A percentile compares a stretch with the other conserved stretches of the same genome.
phyloP scores from a whole-genome alignment of 1,140 invertebrate species.

The Drosophila micromelanica region DNA sequence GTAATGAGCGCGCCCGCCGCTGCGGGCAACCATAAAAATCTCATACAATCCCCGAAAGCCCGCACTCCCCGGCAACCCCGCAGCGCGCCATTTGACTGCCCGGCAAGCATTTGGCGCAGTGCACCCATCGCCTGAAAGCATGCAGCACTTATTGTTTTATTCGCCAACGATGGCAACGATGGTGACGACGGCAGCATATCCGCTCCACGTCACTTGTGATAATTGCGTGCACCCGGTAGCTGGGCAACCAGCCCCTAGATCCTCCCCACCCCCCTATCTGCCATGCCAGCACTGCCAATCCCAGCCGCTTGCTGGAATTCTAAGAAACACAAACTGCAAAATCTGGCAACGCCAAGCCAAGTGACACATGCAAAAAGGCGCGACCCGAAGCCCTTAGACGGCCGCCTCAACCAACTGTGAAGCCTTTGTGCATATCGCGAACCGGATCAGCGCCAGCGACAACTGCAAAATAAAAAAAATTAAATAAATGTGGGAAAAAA shows the following conservation, averaged over 20 bases:
- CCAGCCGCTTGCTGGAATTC: constrained; percentile 34
- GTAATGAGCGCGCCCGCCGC: constrained; percentile 72
- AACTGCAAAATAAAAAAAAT: constrained; percentile 48
- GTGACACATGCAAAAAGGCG: constrained; percentile 56
- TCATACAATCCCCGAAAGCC: constrained; percentile 18
- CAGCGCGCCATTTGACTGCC: constrained; percentile 68
- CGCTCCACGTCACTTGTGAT: constrained; percentile 82
- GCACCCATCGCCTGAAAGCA: constrained; percentile 66
- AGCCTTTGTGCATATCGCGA: constrained; percentile 78
- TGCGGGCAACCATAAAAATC: constrained; percentile 81
- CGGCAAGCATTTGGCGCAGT: constrained; percentile 74
- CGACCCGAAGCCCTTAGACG: constrained; percentile 46
- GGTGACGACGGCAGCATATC: constrained; percentile 67
- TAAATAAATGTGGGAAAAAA: constrained; percentile 21
- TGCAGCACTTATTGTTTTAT: constrained; percentile 82
- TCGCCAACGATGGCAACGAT: constrained; percentile 45
- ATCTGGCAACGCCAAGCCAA: constrained; percentile 63
- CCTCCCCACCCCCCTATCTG: not conserved
- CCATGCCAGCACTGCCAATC: not conserved
- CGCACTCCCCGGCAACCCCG: not conserved
- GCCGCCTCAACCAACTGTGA: constrained; percentile 58
- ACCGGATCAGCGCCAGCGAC: constrained; percentile 75
- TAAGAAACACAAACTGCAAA: constrained; percentile 61
- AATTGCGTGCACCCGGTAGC: constrained; percentile 77
- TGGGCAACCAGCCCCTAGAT: constrained; percentile 10